Evolutionary conservation across 2,113 vertebrate genomes (phyloP).

Genomic region (Clarias magur): DNA sequence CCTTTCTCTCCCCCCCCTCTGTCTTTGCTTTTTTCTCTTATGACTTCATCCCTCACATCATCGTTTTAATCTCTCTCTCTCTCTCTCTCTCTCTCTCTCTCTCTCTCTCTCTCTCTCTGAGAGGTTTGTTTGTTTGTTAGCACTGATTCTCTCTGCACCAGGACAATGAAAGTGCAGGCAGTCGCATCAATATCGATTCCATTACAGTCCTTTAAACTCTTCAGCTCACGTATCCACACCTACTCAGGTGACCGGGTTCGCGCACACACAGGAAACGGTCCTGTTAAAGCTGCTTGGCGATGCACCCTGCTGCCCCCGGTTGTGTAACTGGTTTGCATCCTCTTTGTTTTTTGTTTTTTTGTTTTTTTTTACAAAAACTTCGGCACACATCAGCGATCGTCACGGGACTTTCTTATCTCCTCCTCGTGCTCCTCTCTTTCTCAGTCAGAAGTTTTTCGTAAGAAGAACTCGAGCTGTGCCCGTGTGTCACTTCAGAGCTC

Average conservation of each 20-base stretch:
- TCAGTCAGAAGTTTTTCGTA: not conserved
- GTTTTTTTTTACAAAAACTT: conserved; percentile 4
- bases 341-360: not conserved
- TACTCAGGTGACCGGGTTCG: not conserved
- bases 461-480: not conserved
- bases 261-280: not conserved
- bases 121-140: conserved; percentile 69
- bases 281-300: not conserved
- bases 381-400: conserved; percentile 10
- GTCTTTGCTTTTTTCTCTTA: not conserved
- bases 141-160: conserved; percentile 50
- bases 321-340: not conserved
- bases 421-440: not conserved
- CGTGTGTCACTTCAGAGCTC: not conserved
- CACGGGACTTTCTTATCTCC: conserved; percentile 12
- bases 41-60: not conserved
- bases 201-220: conserved; percentile 1
- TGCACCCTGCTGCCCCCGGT: not conserved
- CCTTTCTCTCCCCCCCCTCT: not conserved
- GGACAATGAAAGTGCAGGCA: conserved; percentile 38
- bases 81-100: conserved; percentile 36
- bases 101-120: conserved; percentile 59
- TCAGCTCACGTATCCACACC: not conserved
- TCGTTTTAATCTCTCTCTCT: not conserved
- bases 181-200: conserved; percentile 61